Conservation (phyloP, 1,140 invertebrate genomes). For the Heliconius himera region DNA sequence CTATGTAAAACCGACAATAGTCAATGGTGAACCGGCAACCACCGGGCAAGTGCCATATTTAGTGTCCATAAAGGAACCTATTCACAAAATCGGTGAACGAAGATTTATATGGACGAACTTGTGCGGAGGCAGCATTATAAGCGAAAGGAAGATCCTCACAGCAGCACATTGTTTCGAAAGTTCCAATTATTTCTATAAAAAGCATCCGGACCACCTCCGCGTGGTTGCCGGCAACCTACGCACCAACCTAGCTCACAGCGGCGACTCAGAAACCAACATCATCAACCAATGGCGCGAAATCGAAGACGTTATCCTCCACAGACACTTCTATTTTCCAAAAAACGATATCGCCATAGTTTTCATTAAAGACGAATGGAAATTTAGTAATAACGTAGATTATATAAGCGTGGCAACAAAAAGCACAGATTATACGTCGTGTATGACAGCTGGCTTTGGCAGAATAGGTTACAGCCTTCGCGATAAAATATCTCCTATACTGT, state of each 20-base stretch:
- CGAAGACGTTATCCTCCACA: conserved; percentile 45
- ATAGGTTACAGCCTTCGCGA: conserved; percentile 31
- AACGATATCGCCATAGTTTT: conserved; percentile 60
- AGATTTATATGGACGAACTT: conserved; percentile 53
- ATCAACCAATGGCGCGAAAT: conserved; percentile 56
- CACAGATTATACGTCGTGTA: conserved; percentile 52
- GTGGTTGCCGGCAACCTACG: conserved; percentile 54
- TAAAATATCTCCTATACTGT: conserved; percentile 43
- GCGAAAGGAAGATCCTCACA: conserved; percentile 48
- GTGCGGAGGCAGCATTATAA: conserved; percentile 64
- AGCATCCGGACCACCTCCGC: conserved; percentile 43
- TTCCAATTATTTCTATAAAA: conserved; percentile 49
- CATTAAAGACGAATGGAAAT: conserved; percentile 45
- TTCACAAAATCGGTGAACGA: conserved; percentile 23
- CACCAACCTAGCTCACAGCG: conserved; percentile 47
- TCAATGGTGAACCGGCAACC: conserved; percentile 45
- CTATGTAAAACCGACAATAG: conserved; percentile 46
- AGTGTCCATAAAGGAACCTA: conserved; percentile 55
- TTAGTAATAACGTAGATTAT: conserved; percentile 45
- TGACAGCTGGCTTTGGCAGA: conserved; percentile 55
- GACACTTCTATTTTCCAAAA: conserved; percentile 53
- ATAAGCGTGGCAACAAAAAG: conserved; percentile 43
- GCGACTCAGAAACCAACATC: conserved; percentile 44
- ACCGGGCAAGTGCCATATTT: conserved; percentile 53
- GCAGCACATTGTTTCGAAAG: conserved; percentile 66